phyloP scores from a whole-genome alignment of 2,797 vertebrate species.

The Chaunax sp. region DNA sequence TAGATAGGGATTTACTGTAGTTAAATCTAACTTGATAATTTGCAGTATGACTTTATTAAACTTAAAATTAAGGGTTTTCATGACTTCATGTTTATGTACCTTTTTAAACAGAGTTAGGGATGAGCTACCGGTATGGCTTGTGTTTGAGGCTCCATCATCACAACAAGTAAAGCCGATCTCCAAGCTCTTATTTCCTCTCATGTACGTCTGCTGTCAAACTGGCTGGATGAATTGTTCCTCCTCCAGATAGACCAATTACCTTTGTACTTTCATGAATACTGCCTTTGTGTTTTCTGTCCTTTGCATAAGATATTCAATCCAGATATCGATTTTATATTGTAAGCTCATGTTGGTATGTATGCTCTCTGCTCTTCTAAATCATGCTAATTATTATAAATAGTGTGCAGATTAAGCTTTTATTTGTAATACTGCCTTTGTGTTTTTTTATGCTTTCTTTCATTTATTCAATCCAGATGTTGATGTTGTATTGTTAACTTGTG shows the following conservation, averaged over 20 bases:
- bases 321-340: constrained; percentile 37
- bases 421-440: constrained; percentile 10
- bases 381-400: background rate
- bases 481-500: too few relatives aligned
- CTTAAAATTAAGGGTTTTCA: background rate
- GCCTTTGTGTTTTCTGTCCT: constrained; percentile 16
- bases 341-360: constrained; percentile 8
- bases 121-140: constrained; percentile 8
- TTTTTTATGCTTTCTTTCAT: constrained; percentile 9
- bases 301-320: constrained; percentile 19
- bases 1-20: background rate
- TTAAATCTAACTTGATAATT: background rate
- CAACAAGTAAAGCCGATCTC: constrained; percentile 24
- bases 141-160: constrained; percentile 30
- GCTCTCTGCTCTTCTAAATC: constrained; percentile 15
- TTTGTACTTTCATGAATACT: constrained; percentile 27
- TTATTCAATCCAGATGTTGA: constrained; percentile 1
- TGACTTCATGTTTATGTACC: background rate
- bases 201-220: constrained; percentile 19
- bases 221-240: constrained; percentile 22
- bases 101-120: background rate
- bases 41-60: too few relatives aligned
- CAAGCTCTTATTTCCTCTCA: constrained; percentile 29
- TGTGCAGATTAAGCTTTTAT: constrained; percentile 1
- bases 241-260: constrained; percentile 27